These are phyloP conservation scores for Dendrolimus pini DNA, from an alignment of 2,888 invertebrate genomes.

Conservation along the genomic window DNA sequence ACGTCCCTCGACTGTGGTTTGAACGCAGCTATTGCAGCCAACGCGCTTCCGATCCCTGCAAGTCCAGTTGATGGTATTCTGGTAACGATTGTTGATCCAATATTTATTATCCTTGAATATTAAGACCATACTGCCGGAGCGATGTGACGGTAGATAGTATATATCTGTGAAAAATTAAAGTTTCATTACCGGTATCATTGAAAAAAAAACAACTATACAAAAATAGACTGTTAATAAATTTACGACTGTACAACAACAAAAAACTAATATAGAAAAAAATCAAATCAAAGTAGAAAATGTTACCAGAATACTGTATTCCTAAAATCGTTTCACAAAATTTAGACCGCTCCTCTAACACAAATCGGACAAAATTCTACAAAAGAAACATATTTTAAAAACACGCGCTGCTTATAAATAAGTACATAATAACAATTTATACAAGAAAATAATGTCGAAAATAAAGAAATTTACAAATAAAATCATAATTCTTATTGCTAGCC, in stretches of 20 bases:
- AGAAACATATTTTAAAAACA: slow-evolving; percentile 60
- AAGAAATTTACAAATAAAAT: background rate
- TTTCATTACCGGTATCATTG: slow-evolving; percentile 21
- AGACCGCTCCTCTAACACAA: slow-evolving; percentile 30
- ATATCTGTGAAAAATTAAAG: slow-evolving; percentile 47
- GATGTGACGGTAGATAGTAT: slow-evolving; percentile 65
- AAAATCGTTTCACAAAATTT: slow-evolving; percentile 50
- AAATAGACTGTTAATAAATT: slow-evolving; percentile 2
- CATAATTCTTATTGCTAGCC: background rate
- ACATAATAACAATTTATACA: slow-evolving; percentile 20
- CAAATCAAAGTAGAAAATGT: slow-evolving; percentile 21
- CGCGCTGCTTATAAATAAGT: slow-evolving; percentile 24
- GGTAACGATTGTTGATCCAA: slow-evolving; percentile 70
- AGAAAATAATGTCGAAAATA: slow-evolving; percentile 17
- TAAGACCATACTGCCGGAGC: slow-evolving; percentile 68
- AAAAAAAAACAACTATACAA: slow-evolving; percentile 8
- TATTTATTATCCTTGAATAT: slow-evolving; percentile 70
- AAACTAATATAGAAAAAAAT: too few species aligned
- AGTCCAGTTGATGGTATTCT: slow-evolving; percentile 70
- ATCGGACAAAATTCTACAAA: slow-evolving; percentile 6
- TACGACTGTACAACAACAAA: too few species aligned
- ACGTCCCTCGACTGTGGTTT: slow-evolving; percentile 61
- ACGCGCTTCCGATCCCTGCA: slow-evolving; percentile 61
- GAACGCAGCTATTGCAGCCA: slow-evolving; percentile 65
- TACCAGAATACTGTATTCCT: slow-evolving; percentile 65